Base-by-base conservation (phyloP, 35 echinoderm and acorn worm genomes). In the Hemicentrotus pulcherrimus region DNA sequence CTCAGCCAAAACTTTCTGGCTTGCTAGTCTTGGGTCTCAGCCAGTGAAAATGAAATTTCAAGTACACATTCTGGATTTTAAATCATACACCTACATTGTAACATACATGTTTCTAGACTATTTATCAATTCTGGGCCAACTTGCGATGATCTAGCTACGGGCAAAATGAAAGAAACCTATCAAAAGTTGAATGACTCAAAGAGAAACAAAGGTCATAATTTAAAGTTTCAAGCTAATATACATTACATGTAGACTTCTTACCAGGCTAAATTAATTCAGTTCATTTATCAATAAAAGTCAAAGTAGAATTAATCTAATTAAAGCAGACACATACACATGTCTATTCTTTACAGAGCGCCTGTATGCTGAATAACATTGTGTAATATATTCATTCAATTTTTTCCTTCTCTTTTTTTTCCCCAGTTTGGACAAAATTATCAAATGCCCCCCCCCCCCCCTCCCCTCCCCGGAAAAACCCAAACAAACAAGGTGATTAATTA, bases 161-260 rank as follows among this genome's bases (percentile, higher is more conserved):
- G 19, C 61, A 78, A 78, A 78, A 78, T 78, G 24, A 28, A 70
- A 78, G 6, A 7, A 15, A 24, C 65, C 65, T 28, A 78, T 6
- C 28, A n/a, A 78, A 78, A 78, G 65, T 78, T 78, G 65, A 78
- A 78, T 78, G 65, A 78, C 65, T 78, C 65, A 78, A 78, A 78
- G 22, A 22, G 19, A 78, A 78, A 78, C 65, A 78, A 78, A 78
- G 24, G 22, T 78, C 61, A 78, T 78, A 18, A 78, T 8, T 70
- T 70, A 5, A n/a, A n/a, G 65, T 15, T 78, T 78, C 65, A 78
- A 78, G 50, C 15, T 41, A 41, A 6, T 59, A 2, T 78, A 78
- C 19, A 78, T 78, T 1, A 78, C n/a, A 18, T 22, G 24, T 28
- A 78, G 65, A 0, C 22, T 70, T 78, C 65, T 78, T n/a, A 28